phyloP scores from a whole-genome alignment of 2,888 invertebrate genomes.

The Cyclophora punctaria region DNA sequence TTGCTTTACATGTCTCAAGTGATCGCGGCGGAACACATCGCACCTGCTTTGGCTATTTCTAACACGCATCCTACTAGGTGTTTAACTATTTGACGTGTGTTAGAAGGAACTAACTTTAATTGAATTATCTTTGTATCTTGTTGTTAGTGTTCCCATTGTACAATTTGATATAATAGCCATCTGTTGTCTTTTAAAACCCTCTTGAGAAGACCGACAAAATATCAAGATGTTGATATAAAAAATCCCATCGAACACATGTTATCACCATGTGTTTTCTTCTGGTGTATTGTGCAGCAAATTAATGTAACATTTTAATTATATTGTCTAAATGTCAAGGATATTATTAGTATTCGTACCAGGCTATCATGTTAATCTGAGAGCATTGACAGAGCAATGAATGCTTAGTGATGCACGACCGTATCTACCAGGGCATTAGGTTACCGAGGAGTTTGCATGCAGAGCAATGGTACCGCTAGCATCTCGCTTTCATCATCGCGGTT shows the following conservation, averaged over 20 bases:
- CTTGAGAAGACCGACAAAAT: no score
- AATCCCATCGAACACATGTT: neutral
- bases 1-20: no score
- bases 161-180: no score
- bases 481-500: slow-evolving; percentile 26
- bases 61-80: no score
- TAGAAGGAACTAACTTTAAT: no score
- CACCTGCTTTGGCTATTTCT: no score
- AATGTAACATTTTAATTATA: neutral
- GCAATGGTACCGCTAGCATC: slow-evolving; percentile 17
- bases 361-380: slow-evolving; percentile 1
- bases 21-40: no score
- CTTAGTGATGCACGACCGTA: slow-evolving; percentile 15
- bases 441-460: slow-evolving; percentile 23
- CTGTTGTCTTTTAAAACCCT: no score
- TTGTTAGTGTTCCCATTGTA: no score
- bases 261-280: neutral
- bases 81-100: no score
- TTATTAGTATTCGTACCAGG: slow-evolving; percentile 1
- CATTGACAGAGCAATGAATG: slow-evolving; percentile 5
- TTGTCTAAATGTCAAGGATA: neutral
- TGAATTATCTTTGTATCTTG: no score
- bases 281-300: neutral
- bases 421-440: slow-evolving; percentile 36
- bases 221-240: no score